A percentile compares a stretch with the other conserved stretches of the same genome.
These are phyloP conservation scores for Euproctis similis DNA, from an alignment of 2,888 invertebrate genomes.

Conservation along the genomic window DNA sequence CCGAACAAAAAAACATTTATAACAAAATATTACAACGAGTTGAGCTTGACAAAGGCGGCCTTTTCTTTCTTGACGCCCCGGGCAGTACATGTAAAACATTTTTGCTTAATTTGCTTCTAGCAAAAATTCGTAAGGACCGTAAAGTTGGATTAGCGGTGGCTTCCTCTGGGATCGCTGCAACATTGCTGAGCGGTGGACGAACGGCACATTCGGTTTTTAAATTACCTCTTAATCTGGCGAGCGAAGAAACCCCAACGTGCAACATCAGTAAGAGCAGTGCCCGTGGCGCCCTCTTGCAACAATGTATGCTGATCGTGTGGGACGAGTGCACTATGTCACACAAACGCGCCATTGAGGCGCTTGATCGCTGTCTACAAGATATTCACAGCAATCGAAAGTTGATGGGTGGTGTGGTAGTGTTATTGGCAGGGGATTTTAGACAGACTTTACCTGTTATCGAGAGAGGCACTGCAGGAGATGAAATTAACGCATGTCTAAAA, in stretches of 20 bases:
- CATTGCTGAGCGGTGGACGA: conserved; percentile 11
- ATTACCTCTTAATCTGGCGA: conserved; percentile 15
- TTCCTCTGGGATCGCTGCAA: too few species aligned
- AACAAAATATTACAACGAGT: conserved; percentile 5
- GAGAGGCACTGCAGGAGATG: conserved; percentile 22
- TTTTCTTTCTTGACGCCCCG: conserved; percentile 15
- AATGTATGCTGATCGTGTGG: background rate
- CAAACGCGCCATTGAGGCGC: background rate
- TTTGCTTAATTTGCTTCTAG: conserved; percentile 16
- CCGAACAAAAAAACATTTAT: conserved; percentile 13
- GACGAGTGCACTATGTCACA: background rate
- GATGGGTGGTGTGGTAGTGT: conserved; percentile 11
- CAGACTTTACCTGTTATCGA: conserved; percentile 17
- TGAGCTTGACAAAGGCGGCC: conserved; percentile 5
- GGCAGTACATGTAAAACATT: conserved; percentile 21
- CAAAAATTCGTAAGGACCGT: conserved; percentile 9
- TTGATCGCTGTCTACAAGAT: background rate
- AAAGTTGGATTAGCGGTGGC: conserved; percentile 14
- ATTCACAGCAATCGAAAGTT: too few species aligned
- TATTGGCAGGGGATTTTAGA: conserved; percentile 9
- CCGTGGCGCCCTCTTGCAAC: conserved; percentile 2
- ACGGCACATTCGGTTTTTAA: conserved; percentile 18
- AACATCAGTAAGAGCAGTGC: conserved; percentile 11
- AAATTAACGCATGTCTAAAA: conserved; percentile 24
- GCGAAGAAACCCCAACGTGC: conserved; percentile 11